Conservation (phyloP, 2,113 vertebrate species). For the Clarias gariepinus region DNA sequence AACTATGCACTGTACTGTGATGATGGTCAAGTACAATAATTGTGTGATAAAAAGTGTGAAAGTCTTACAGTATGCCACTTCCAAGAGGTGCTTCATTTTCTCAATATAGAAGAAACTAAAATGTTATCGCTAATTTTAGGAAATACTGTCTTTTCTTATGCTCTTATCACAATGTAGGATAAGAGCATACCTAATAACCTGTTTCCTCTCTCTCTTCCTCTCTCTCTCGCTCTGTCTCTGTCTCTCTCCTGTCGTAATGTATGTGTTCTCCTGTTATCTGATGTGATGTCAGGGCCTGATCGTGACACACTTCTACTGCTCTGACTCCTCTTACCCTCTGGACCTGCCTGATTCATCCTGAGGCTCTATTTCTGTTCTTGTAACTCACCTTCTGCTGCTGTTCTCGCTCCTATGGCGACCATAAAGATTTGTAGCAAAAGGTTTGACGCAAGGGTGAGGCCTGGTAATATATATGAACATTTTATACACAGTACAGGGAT, state of each 20-base stretch:
- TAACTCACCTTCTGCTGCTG: background rate
- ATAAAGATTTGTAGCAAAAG: background rate
- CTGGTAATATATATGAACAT: too few relatives aligned
- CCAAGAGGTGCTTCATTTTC: background rate
- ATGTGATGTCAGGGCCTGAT: background rate
- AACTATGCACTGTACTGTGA: background rate
- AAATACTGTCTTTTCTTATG: background rate
- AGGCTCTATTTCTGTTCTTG: background rate
- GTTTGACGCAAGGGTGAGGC: too few relatives aligned
- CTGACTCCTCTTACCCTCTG: background rate
- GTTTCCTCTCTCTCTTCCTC: background rate
- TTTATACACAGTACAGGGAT: too few relatives aligned
- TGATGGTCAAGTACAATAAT: background rate
- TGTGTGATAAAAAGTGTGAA: background rate
- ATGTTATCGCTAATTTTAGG: background rate
- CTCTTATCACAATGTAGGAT: background rate
- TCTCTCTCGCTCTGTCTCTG: background rate
- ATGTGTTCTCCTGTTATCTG: background rate
- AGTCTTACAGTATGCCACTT: background rate
- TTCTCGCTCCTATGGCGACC: background rate
- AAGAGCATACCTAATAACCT: background rate
- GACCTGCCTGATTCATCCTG: background rate
- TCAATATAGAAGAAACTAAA: background rate
- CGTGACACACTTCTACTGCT: background rate
- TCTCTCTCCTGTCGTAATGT: background rate